These are phyloP conservation scores for Sebastiscus tertius DNA, from an alignment of 2,797 vertebrate genomes.

Conservation along the genomic window DNA sequence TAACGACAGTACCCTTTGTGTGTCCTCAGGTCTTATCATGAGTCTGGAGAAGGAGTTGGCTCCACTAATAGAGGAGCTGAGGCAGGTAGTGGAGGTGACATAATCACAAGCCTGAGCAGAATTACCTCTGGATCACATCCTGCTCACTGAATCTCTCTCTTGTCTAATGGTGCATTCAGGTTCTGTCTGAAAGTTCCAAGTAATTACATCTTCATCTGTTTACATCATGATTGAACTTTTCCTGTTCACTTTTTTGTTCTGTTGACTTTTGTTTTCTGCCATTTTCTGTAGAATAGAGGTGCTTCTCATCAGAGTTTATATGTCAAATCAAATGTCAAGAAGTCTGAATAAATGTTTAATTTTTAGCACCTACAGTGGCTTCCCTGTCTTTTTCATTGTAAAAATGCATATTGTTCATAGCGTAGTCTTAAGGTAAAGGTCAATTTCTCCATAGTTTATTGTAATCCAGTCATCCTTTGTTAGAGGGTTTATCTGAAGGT, in stretches of 20 bases:
- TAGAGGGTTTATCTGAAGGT: neutral
- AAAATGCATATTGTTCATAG: neutral
- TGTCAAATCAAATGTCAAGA: slow-evolving; percentile 26
- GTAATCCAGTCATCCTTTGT: neutral
- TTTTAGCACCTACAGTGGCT: slow-evolving; percentile 10
- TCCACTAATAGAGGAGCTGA: slow-evolving; percentile 92
- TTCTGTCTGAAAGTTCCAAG: neutral
- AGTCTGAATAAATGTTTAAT: slow-evolving; percentile 43
- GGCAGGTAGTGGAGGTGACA: slow-evolving; percentile 95
- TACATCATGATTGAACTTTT: neutral
- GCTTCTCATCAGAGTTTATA: slow-evolving; percentile 10
- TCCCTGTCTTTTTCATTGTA: neutral
- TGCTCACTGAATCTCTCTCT: neutral
- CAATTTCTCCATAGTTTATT: neutral
- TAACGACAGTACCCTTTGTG: slow-evolving; percentile 1
- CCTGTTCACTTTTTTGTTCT: neutral
- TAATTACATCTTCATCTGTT: neutral
- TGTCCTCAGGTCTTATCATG: slow-evolving; percentile 90
- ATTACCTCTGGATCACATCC: neutral
- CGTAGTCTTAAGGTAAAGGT: neutral
- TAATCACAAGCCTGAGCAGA: slow-evolving; percentile 63
- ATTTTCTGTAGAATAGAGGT: neutral
- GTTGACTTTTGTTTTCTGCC: neutral
- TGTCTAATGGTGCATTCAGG: slow-evolving; percentile 14
- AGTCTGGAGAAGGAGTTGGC: slow-evolving; percentile 95